A percentile compares a stretch with the other conserved stretches of the same genome.
Evolutionary conservation across 2,888 invertebrate species (phyloP).

Genomic region (Pardosa pseudoannulata): DNA sequence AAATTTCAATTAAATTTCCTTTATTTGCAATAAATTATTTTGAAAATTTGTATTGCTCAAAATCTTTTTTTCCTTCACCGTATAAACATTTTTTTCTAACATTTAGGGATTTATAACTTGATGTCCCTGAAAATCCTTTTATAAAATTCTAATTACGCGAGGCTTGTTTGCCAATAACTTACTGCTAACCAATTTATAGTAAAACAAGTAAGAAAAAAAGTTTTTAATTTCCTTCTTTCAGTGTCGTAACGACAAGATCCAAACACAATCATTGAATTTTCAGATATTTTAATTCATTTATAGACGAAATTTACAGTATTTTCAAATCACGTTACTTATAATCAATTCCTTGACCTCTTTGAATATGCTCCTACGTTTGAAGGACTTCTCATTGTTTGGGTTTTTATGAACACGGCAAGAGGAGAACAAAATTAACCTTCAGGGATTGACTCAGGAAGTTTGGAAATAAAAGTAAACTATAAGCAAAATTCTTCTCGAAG

Average conservation of each 20-base stretch:
- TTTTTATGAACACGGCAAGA: neutral
- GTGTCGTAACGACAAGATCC: neutral
- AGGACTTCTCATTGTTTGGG: neutral
- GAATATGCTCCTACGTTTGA: neutral
- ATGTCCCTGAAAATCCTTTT: no score
- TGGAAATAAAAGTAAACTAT: neutral
- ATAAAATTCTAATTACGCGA: no score
- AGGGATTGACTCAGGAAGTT: neutral
- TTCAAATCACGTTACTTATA: neutral
- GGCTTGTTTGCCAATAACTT: no score
- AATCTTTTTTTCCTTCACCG: no score
- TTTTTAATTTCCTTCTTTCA: neutral
- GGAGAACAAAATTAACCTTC: neutral
- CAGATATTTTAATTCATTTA: neutral
- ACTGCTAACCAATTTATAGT: no score
- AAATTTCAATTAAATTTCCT: no score
- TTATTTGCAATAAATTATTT: no score
- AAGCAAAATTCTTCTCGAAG: no score
- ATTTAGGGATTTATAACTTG: no score
- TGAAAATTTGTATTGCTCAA: no score
- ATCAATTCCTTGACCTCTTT: slow-evolving; percentile 4
- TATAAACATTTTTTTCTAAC: no score
- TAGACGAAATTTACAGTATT: neutral
- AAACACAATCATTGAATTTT: neutral
- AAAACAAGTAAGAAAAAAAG: neutral